Evolutionary conservation across 1,140 invertebrate species (phyloP).

Genomic region (Orussus abietinus): DNA sequence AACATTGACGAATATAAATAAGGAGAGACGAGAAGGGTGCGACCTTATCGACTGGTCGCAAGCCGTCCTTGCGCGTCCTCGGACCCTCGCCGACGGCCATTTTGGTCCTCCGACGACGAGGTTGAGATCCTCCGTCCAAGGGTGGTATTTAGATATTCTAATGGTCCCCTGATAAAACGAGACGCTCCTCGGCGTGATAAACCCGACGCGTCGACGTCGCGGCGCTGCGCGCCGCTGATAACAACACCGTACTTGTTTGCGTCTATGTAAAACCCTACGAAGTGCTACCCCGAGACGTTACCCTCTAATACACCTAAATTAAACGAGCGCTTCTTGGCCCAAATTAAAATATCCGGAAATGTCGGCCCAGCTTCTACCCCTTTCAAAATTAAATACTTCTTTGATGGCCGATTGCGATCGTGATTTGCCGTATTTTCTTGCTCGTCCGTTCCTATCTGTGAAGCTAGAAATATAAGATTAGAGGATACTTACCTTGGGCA

Average conservation of each 20-base stretch:
- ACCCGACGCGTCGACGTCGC: constrained; percentile 44
- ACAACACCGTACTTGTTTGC: constrained; percentile 43
- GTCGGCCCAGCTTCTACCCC: no score
- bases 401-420: no score
- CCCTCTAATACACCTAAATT: no score
- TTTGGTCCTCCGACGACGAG: constrained; percentile 11
- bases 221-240: constrained; percentile 49
- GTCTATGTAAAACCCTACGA: constrained; percentile 12
- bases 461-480: no score
- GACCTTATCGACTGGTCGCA: constrained; percentile 34
- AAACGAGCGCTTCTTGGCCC: no score
- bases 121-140: constrained; percentile 32
- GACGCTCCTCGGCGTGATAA: constrained; percentile 48
- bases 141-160: constrained; percentile 56
- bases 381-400: no score
- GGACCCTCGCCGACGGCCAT: not conserved
- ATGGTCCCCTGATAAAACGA: constrained; percentile 51
- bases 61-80: constrained; percentile 10
- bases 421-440: no score
- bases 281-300: no score
- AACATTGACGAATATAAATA: constrained; percentile 28
- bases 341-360: no score
- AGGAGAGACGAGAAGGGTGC: constrained; percentile 8
- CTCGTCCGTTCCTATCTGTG: no score
- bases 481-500: no score